Base-by-base conservation (phyloP, 2,888 invertebrate genomes). In the Eueremaeus valkanovi region DNA sequence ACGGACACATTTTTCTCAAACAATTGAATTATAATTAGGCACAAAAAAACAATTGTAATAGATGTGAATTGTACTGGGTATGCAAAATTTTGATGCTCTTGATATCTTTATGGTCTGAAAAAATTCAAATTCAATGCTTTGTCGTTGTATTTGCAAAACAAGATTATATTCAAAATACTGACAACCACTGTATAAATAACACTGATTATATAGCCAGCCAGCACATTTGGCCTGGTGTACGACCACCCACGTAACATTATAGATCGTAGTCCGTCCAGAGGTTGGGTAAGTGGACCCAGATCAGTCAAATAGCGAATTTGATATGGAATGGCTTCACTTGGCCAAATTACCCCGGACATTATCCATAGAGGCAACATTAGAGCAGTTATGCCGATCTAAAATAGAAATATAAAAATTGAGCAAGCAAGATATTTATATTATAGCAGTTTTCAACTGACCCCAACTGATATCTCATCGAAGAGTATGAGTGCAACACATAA, bases 291-390 rank as follows among this genome's bases (percentile, higher is more conserved):
- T 63, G 74, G 74, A 66, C 66, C 68, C 29, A 74, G 36, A 36
- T 66, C 63, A 21, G 66, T 24, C 13, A 74, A 29, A 18, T 66
- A 66, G 3, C 66, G 74, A 21, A 74, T 45, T 13, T 66, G 40
- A 29, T 74, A 31, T 0, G 74, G 74, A n/a, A 74, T 33, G n/a
- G 66, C 36, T 42, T 74, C 42, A 42, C 70, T 74, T n/a, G 74
- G 74, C 74, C 74, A 74, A 63, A 74, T 74, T 16, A 63, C 66
- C 5, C 74, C 74, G 0, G 74, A 74, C n/a, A 36, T 74, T 21
- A 74, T 36, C 66, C 63, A 74, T 45, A 74, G 70, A 36, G 74
- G 74, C n/a, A 74, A n/a, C 31, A 74, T 74, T 0, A 74, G 21
- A 74, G 66, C 66, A 5, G 66, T 63, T 31, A 63, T 21, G 11